Evolutionary conservation across 2,888 invertebrate species (phyloP).

Genomic region (Habrosyne pyritoides): DNA sequence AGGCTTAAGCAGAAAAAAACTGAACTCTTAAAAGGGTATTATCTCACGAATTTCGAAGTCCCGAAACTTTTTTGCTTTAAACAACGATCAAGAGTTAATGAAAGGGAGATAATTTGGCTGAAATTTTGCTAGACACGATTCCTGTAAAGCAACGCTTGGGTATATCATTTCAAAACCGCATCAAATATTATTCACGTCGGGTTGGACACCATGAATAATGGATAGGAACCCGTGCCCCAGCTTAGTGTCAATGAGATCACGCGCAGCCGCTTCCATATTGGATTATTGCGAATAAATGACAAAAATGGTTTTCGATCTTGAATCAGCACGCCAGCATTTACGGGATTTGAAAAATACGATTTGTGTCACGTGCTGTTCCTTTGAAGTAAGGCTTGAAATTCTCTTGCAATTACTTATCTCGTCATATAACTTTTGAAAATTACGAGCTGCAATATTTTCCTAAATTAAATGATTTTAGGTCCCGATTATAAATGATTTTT

Average conservation of each 20-base stretch:
- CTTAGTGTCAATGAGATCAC: constrained; percentile 79
- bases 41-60: neutral
- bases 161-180: constrained; percentile 48
- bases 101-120: neutral
- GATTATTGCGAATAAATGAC: constrained; percentile 78
- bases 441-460: no score
- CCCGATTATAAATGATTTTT: no score
- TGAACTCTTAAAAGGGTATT: constrained; percentile 1
- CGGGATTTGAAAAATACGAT: constrained; percentile 32
- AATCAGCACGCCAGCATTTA: constrained; percentile 9
- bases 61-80: neutral
- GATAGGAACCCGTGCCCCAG: constrained; percentile 61
- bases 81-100: neutral
- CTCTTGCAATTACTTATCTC: constrained; percentile 11
- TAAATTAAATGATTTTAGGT: no score
- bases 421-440: no score
- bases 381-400: constrained; percentile 18
- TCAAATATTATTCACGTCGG: constrained; percentile 60
- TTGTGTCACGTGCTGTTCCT: constrained; percentile 23
- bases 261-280: constrained; percentile 68
- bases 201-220: constrained; percentile 74
- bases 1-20: neutral
- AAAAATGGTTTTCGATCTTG: constrained; percentile 62
- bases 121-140: constrained; percentile 28
- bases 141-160: constrained; percentile 30